Evolutionary conservation across 2,113 vertebrate species (phyloP).

Genomic region (Pygoscelis adeliae): DNA sequence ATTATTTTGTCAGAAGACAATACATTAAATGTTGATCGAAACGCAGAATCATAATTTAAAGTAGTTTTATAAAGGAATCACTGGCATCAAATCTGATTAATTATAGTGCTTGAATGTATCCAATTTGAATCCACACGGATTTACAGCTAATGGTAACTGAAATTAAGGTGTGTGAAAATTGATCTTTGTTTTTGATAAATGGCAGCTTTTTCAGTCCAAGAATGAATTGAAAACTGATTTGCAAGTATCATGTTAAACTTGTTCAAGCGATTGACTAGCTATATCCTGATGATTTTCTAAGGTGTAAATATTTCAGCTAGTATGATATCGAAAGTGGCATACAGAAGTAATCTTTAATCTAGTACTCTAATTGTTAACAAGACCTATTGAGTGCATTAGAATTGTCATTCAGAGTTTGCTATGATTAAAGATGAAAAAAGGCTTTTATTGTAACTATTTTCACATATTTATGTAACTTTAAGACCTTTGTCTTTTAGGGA

Average conservation of each 20-base stretch:
- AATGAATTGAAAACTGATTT: conserved; percentile 14
- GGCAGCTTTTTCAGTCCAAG: not conserved
- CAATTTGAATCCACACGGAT: not conserved
- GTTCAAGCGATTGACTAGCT: not conserved
- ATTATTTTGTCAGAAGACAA: not conserved
- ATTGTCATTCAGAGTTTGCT: not conserved
- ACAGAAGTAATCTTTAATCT: not conserved
- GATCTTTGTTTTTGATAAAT: conserved; percentile 20
- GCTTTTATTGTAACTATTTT: not conserved
- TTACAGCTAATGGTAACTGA: conserved; percentile 37
- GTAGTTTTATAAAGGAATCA: not conserved
- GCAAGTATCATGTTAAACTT: not conserved
- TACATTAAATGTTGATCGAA: not conserved
- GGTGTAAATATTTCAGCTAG: not conserved
- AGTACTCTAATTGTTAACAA: not conserved
- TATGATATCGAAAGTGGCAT: not conserved
- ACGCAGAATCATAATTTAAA: not conserved
- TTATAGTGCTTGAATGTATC: not conserved
- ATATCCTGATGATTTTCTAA: not conserved
- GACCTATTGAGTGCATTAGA: not conserved
- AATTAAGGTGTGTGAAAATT: conserved; percentile 40
- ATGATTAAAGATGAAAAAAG: not conserved
- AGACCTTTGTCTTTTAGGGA: not conserved
- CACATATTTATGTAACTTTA: not conserved
- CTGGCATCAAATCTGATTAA: not conserved